phyloP scores from a whole-genome alignment of 2,888 invertebrate genomes.

The Drosophila kambysellisi region DNA sequence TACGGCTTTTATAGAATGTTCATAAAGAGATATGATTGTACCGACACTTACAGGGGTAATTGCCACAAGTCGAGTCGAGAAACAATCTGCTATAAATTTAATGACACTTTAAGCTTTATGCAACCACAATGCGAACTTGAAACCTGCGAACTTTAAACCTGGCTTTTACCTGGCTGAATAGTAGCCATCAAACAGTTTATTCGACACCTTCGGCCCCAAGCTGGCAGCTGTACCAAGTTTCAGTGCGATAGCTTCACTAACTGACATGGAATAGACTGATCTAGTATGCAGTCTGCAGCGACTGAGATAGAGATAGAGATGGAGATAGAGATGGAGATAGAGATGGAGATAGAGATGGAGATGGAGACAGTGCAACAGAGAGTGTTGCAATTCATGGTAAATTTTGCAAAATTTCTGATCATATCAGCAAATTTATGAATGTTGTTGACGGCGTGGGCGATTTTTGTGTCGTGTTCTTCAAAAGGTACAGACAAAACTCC shows the following conservation, averaged over 20 bases:
- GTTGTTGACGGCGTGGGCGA: not conserved
- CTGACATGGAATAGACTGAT: not conserved
- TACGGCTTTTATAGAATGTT: no score
- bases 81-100: not conserved
- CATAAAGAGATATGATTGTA: no score
- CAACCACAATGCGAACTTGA: not conserved
- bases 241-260: not conserved
- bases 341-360: not conserved
- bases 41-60: not conserved
- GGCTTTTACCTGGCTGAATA: not conserved
- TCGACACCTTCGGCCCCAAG: not conserved
- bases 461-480: not conserved
- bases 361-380: not conserved
- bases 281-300: not conserved
- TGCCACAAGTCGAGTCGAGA: no score
- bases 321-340: not conserved
- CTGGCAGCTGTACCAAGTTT: not conserved
- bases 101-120: not conserved
- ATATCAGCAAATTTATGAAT: not conserved
- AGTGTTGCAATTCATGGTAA: not conserved
- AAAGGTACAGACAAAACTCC: not conserved
- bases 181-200: not conserved
- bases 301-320: not conserved
- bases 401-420: not conserved
- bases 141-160: not conserved